phyloP scores from a whole-genome alignment of 2,113 vertebrate genomes.

The Danionella cerebrum region DNA sequence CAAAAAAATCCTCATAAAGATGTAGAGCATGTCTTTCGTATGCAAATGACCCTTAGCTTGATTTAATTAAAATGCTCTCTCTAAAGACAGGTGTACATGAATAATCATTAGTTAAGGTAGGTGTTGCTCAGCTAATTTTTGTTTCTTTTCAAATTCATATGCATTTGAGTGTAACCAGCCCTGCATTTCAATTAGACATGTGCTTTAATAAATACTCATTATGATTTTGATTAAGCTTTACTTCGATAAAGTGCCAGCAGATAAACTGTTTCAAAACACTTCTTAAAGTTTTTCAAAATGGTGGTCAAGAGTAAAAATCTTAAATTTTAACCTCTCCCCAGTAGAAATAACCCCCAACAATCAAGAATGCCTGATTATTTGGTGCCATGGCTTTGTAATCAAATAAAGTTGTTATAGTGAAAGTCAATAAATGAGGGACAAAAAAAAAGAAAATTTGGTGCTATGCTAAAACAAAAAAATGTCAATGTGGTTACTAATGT shows the following conservation, averaged over 20 bases:
- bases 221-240: constrained; percentile 17
- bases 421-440: too few relatives aligned
- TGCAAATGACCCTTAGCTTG: constrained; percentile 25
- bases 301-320: too few relatives aligned
- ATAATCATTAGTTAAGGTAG: constrained; percentile 31
- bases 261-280: neutral
- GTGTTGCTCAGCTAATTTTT: constrained; percentile 17
- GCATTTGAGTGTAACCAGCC: constrained; percentile 9
- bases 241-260: neutral
- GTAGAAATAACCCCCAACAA: too few relatives aligned
- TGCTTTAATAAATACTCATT: neutral
- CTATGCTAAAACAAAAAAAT: too few relatives aligned
- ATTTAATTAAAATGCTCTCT: constrained; percentile 14
- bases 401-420: too few relatives aligned
- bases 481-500: too few relatives aligned
- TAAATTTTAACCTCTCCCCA: too few relatives aligned
- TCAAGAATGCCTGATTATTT: too few relatives aligned
- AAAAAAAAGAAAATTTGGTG: too few relatives aligned
- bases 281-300: neutral
- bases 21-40: constrained; percentile 21
- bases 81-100: constrained; percentile 29
- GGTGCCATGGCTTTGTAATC: too few relatives aligned
- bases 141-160: constrained; percentile 18
- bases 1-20: constrained; percentile 5
- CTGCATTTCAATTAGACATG: constrained; percentile 13